Conservation (phyloP, 1,140 invertebrate genomes). For the Apolygus lucorum region DNA sequence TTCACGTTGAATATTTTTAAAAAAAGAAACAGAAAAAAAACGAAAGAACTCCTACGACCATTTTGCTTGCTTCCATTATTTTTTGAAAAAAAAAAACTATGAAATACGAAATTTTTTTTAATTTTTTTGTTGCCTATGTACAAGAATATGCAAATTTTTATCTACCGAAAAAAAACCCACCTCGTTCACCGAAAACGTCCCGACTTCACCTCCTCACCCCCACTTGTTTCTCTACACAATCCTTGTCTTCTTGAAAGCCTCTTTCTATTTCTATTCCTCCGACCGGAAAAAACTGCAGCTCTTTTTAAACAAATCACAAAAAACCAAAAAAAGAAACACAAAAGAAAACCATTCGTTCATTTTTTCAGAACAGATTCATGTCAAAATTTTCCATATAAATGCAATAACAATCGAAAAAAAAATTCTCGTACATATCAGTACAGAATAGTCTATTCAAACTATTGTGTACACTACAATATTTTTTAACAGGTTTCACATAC, state of each 20-base stretch:
- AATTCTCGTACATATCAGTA: conserved; percentile 30
- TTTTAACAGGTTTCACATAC: conserved; percentile 20
- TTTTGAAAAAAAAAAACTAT: not conserved
- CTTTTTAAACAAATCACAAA: not conserved
- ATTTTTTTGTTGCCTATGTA: too few relatives aligned
- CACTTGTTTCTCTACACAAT: not conserved
- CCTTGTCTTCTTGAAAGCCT: not conserved
- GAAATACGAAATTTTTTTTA: too few relatives aligned
- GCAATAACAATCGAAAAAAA: conserved; percentile 6
- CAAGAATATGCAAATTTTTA: too few relatives aligned
- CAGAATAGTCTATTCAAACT: conserved; percentile 32
- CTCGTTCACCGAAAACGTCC: not conserved
- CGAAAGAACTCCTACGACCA: conserved; percentile 12
- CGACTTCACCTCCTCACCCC: conserved; percentile 3
- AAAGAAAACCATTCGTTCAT: not conserved
- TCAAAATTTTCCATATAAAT: conserved; percentile 23
- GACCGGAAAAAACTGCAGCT: conserved; percentile 10
- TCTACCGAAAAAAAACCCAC: not conserved
- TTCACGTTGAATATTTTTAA: not conserved
- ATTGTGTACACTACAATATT: conserved; percentile 29
- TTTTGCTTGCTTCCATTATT: conserved; percentile 13
- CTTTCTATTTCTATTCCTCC: not conserved
- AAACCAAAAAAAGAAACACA: not conserved
- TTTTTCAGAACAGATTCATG: conserved; percentile 21
- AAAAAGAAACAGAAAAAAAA: not conserved